A percentile compares a stretch with the other conserved stretches of the same genome.
Conservation (phyloP, 2,888 invertebrate species). For the Eupsilia transversa region DNA sequence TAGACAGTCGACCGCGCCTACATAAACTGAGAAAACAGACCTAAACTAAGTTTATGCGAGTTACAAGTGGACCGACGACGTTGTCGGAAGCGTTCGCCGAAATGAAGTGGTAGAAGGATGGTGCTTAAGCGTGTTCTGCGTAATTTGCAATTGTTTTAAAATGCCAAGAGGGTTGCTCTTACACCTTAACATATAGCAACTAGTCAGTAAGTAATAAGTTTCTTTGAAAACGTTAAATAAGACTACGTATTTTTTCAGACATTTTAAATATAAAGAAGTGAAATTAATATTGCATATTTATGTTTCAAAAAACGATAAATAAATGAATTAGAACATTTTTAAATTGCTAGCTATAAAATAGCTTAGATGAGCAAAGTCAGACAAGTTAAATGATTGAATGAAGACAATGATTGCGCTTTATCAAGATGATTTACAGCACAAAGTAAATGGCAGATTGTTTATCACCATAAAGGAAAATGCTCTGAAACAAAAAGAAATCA, state of each 20-base stretch:
- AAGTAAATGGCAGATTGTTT: conserved; percentile 51
- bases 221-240: not conserved
- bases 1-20: conserved; percentile 69
- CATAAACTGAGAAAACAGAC: conserved; percentile 67
- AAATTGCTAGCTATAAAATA: too few species aligned
- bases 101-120: conserved; percentile 60
- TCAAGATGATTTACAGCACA: conserved; percentile 37
- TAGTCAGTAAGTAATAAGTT: not conserved
- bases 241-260: not conserved
- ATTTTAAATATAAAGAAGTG: not conserved
- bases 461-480: conserved; percentile 54
- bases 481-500: conserved; percentile 63
- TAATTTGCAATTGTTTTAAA: conserved; percentile 33
- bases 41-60: conserved; percentile 67
- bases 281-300: too few species aligned
- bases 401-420: not conserved
- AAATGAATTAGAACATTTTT: too few species aligned
- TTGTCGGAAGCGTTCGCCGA: conserved; percentile 62
- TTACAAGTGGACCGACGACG: conserved; percentile 48
- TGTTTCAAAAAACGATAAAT: too few species aligned
- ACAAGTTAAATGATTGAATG: not conserved
- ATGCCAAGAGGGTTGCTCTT: not conserved
- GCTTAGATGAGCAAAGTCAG: not conserved
- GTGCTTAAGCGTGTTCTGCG: conserved; percentile 4
- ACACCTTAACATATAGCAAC: too few species aligned